These are phyloP conservation scores for Amiota mariae DNA, from an alignment of 2,888 invertebrate genomes.

Conservation along the genomic window DNA sequence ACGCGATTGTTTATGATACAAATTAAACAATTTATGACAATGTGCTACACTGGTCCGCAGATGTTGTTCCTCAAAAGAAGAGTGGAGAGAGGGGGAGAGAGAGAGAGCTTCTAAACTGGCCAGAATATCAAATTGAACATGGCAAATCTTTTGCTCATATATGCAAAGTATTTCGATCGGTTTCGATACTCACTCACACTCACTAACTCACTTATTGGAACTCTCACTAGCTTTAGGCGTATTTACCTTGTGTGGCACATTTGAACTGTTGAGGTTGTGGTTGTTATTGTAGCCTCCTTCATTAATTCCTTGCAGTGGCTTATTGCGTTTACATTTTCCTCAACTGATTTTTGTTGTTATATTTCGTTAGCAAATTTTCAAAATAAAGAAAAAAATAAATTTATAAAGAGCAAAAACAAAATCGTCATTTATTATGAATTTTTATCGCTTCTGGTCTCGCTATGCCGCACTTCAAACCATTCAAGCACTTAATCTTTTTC, in stretches of 20 bases:
- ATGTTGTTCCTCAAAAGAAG: conserved; percentile 6
- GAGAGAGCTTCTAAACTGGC: background rate
- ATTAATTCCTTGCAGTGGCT: conserved; percentile 46
- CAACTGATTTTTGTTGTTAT: conserved; percentile 22
- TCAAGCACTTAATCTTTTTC: conserved; percentile 27
- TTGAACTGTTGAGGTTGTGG: conserved; percentile 18
- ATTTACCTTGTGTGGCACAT: conserved; percentile 41
- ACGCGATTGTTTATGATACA: conserved; percentile 74
- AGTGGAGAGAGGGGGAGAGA: conserved; percentile 32
- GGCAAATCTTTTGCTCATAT: conserved; percentile 8
- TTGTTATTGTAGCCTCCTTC: conserved; percentile 37
- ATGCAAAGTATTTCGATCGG: conserved; percentile 16
- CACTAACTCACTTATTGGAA: background rate
- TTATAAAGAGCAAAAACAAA: conserved; percentile 40
- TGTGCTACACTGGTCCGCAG: conserved; percentile 54
- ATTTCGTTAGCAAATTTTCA: conserved; percentile 41
- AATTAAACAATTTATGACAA: conserved; percentile 75
- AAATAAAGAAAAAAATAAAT: conserved; percentile 40
- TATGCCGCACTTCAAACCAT: conserved; percentile 21
- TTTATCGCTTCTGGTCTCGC: conserved; percentile 71
- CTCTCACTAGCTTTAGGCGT: conserved; percentile 52
- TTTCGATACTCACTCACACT: background rate
- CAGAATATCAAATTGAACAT: background rate
- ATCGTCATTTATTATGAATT: conserved; percentile 70
- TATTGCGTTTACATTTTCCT: conserved; percentile 48